phyloP scores from a whole-genome alignment of 2,797 vertebrate genomes.

The Otus scops region DNA sequence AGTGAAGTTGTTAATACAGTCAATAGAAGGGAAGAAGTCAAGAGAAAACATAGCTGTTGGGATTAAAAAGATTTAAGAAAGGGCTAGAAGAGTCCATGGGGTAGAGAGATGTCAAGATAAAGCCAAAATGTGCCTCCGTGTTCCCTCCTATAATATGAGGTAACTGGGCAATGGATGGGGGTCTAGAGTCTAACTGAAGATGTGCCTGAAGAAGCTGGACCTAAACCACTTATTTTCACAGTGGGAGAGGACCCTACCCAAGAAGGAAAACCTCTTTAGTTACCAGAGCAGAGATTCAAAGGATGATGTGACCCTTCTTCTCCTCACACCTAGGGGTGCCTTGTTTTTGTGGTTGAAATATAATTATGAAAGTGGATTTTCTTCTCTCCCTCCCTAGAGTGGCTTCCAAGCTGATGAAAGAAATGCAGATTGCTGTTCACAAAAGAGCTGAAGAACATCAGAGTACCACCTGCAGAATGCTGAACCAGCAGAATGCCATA shows the following conservation, averaged over 20 bases:
- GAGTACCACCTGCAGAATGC: not conserved
- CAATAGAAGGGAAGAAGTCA: not conserved
- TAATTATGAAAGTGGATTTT: not conserved
- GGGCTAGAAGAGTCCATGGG: not conserved
- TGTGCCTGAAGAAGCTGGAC: not conserved
- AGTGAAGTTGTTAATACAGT: not conserved
- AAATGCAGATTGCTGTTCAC: not conserved
- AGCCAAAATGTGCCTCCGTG: not conserved
- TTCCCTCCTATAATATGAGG: not conserved
- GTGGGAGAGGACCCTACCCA: not conserved
- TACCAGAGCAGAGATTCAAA: not conserved
- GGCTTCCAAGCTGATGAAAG: not conserved
- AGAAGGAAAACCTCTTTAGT: not conserved
- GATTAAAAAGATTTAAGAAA: not conserved
- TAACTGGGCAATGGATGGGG: not conserved
- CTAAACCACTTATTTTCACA: not conserved
- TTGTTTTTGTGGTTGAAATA: not conserved
- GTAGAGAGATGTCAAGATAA: not conserved
- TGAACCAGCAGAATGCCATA: not conserved
- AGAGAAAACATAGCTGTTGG: not conserved
- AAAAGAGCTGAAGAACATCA: not conserved
- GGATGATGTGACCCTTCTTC: not conserved
- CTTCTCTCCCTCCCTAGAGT: not conserved
- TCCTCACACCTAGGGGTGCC: not conserved
- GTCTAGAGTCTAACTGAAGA: not conserved